A percentile compares a stretch with the other conserved stretches of the same genome.
These are phyloP conservation scores for Acrobasis repandana DNA, from an alignment of 2,888 invertebrate genomes.

Conservation along the genomic window DNA sequence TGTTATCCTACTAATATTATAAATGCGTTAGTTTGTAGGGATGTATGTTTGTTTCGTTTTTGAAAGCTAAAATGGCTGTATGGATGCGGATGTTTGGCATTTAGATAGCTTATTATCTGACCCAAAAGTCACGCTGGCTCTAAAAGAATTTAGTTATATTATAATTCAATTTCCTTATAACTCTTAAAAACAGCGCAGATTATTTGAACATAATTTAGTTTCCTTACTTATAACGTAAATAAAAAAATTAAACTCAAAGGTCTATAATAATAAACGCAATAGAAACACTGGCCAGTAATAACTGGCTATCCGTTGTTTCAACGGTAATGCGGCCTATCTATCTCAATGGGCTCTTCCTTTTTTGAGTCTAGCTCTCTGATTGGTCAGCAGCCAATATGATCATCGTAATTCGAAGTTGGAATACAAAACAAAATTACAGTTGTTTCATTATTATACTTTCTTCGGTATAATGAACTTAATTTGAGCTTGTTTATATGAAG, in stretches of 20 bases:
- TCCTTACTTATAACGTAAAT: background rate
- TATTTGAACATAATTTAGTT: no score
- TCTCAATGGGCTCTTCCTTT: conserved; percentile 52
- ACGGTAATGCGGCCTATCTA: conserved; percentile 47
- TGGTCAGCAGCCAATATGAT: conserved; percentile 41
- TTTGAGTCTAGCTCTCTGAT: conserved; percentile 46
- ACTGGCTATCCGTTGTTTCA: conserved; percentile 34
- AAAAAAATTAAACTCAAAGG: background rate
- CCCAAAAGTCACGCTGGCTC: no score
- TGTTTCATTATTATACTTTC: conserved; percentile 43
- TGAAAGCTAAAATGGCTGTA: no score
- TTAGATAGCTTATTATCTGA: no score
- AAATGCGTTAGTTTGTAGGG: no score
- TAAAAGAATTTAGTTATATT: no score
- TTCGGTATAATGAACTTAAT: conserved; percentile 42
- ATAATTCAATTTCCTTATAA: no score
- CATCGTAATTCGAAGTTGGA: conserved; percentile 57
- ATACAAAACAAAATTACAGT: conserved; percentile 57
- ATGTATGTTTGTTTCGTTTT: no score
- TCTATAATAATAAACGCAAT: background rate
- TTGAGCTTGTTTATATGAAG: conserved; percentile 31
- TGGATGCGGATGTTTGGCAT: no score
- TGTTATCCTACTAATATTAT: no score
- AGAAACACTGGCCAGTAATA: conserved; percentile 33
- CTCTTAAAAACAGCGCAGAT: no score